Percentiles rank a stretch among this genome's conserved stretches.
Conservation (phyloP, 2,797 vertebrate species). For the Artibeus jamaicensis region DNA sequence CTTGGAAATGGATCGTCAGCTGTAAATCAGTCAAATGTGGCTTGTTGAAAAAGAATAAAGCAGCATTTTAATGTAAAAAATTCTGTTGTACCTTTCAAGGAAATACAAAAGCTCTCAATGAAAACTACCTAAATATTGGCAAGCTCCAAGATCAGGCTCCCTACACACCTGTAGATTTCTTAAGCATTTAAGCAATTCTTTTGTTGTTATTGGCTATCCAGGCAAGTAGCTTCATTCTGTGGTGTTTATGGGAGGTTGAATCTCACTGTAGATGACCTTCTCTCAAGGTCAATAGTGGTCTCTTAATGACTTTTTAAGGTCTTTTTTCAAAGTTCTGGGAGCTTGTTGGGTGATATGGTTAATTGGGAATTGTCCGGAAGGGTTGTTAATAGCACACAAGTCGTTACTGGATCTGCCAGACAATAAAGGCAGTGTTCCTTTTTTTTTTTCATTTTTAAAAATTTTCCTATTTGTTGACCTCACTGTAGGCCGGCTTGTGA, state of each 20-base stretch:
- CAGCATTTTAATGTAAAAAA: not conserved
- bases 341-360: not conserved
- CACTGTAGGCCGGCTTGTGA: not conserved
- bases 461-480: not conserved
- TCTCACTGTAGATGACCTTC: not conserved
- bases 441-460: too few relatives aligned
- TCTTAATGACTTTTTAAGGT: not conserved
- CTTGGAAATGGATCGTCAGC: not conserved
- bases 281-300: not conserved
- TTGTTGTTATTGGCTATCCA: not conserved
- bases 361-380: slow-evolving; percentile 36
- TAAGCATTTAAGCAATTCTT: not conserved
- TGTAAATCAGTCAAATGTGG: not conserved
- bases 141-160: not conserved
- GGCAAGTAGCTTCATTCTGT: not conserved
- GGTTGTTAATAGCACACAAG: not conserved
- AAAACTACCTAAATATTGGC: not conserved
- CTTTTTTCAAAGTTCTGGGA: slow-evolving; percentile 31
- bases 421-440: not conserved
- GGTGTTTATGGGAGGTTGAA: not conserved
- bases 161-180: not conserved
- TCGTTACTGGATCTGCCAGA: not conserved
- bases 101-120: not conserved
- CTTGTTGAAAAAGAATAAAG: not conserved
- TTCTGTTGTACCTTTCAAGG: not conserved